Percentiles rank a stretch among this genome's conserved stretches.
These are phyloP conservation scores for Lipotes vexillifer DNA, from an alignment of 2,113 vertebrate genomes.

Conservation along the genomic window DNA sequence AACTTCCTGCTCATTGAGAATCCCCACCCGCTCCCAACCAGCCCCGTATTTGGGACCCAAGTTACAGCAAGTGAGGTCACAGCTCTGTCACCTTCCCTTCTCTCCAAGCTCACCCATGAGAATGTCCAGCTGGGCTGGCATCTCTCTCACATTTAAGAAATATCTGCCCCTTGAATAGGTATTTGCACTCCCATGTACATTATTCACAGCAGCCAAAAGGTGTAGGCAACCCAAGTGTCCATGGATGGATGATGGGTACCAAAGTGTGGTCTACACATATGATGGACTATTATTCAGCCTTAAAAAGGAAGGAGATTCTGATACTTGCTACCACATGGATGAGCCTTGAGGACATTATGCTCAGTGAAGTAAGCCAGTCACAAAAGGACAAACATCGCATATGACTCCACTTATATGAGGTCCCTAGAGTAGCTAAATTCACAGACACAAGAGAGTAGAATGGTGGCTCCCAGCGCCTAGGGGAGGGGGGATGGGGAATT, in stretches of 20 bases:
- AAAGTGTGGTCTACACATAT: background rate
- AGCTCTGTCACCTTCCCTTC: background rate
- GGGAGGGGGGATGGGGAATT: background rate
- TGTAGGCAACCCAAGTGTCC: background rate
- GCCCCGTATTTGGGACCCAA: background rate
- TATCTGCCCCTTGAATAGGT: background rate
- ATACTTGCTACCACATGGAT: background rate
- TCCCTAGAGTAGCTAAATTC: background rate
- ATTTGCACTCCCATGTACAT: rapidly evolving
- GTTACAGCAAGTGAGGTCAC: background rate
- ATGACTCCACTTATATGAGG: background rate
- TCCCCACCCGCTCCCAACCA: background rate
- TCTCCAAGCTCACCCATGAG: background rate
- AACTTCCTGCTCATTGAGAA: background rate
- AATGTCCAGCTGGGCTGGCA: background rate
- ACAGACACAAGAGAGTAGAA: background rate
- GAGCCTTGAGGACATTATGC: background rate
- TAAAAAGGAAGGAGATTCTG: background rate
- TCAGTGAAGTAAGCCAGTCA: background rate
- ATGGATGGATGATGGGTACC: background rate
- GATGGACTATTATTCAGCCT: background rate
- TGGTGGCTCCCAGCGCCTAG: background rate
- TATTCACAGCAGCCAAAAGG: background rate
- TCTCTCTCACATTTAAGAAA: background rate
- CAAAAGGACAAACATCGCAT: background rate